Evolutionary conservation across 1,140 invertebrate species (phyloP).

Genomic region (Bactericera cockerelli): DNA sequence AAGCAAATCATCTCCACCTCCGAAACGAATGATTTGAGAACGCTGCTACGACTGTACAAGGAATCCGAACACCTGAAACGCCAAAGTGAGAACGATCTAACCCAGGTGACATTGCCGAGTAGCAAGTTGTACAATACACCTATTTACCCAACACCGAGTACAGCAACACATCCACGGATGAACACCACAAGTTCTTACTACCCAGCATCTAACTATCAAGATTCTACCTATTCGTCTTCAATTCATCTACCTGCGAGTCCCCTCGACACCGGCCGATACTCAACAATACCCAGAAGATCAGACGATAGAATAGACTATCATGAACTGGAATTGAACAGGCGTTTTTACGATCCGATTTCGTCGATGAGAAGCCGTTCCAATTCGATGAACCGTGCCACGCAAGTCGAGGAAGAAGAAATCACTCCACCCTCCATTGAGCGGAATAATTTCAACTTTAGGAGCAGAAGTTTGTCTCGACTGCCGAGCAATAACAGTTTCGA

Average conservation of each 20-base stretch:
- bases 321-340: too few species aligned
- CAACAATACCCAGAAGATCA: too few species aligned
- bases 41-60: background rate
- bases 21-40: slow-evolving; percentile 2
- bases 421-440: background rate
- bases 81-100: background rate
- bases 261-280: too few species aligned
- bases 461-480: background rate
- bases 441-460: background rate
- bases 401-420: background rate
- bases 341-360: background rate
- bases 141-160: background rate
- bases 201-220: too few species aligned
- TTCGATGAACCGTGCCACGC: background rate
- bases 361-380: background rate
- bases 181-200: too few species aligned
- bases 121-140: background rate
- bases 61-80: slow-evolving; percentile 6
- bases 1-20: background rate
- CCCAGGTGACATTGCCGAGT: background rate
- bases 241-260: too few species aligned
- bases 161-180: too few species aligned
- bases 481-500: too few species aligned
- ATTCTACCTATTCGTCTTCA: too few species aligned
- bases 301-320: too few species aligned